Base-by-base conservation (phyloP, 2,797 vertebrate species). In the Gymnoscopelus microlampas region DNA sequence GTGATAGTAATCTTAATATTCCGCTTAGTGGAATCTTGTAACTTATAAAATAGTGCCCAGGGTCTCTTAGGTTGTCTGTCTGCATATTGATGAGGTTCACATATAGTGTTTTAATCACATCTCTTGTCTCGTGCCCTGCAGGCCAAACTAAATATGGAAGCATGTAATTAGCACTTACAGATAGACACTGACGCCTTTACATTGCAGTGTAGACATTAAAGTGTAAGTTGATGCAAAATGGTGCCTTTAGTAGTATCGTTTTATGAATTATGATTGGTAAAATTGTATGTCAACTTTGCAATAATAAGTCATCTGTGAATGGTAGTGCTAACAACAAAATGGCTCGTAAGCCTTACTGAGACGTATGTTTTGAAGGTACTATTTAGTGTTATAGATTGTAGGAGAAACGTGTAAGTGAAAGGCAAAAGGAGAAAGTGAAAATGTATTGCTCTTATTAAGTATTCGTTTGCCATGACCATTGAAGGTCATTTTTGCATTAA, bases 61-160 rank as follows among this genome's bases (percentile, higher is more conserved):
- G 73, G 78, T 59, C 77, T 74, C 74, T 39, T 8, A 72, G 63
- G 78, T 85, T 63, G 5, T 73, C 68, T 3, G 55, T 79, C 66
- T 87, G 81, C 76, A 74, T 85, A 74, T 83, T 77, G 85, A 83
- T 71, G 67, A 75, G 75, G 2, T 68, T 81, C 64, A 73, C 66
- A 85, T 83, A 62, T 63, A 62, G 32, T 61, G 0, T 74, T 89
- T 87, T 86, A 89, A 88, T 85, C 84, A 89, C 68, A 72, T 61
- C 71, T 70, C 63, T n/a, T 14, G 64, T 82, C 64, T 60, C 58
- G 5, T 58, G 47, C 78, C 77, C 65, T 15, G 53, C 47, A 61
- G 79, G 77, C 55, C 55, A 15, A 70, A n/a, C 70, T 78, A 81
- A 80, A 74, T 77, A 86, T 83, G 84, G 68, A 76, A 47, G 53